Base-by-base conservation (phyloP, 1,140 invertebrate species). In the Druon quercuslanigerum region DNA sequence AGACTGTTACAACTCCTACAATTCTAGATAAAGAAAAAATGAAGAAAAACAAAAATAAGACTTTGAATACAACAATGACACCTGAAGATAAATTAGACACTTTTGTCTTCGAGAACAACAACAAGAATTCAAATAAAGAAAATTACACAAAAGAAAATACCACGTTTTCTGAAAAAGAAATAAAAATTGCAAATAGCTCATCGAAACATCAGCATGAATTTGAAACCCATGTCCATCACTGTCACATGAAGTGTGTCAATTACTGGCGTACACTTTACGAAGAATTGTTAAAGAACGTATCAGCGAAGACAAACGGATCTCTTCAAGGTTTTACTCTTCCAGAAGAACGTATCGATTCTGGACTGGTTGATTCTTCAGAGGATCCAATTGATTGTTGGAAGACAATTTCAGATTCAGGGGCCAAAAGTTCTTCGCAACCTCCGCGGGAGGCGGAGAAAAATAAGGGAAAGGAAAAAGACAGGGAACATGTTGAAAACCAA, bases 281-380 rank as follows among this genome's bases (percentile, higher is more conserved):
- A 17, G 33, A 79, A 11, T 78, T 82, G 51, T 60, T 51, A 13
- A 81, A 79, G 46, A 52, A 78, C 16, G 13, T 75, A 52, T 51
- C 11, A 20, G 73, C 11, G 50, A 50, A 40, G 60, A 12, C 11
- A 77, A 54, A 50, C 12, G 20, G n/a, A 46, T 40, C 60, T 66
- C 40, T 40, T 16, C 14, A 13, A 33, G 57, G 57, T 66, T 66
- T 66, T 33, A 20, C 57, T 3, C 71, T 16, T 66, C 72, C 51
- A 17, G 14, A 78, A 0, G 57, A 76, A 51, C 77, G 73, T 9
- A 72, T 85, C n/a, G 82, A 88, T 79, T 84, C 82, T 0, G 80
- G 74, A 57, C 72, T 85, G 1, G 25, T 80, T 13, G 82, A 80
- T 8, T 73, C 78, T 8, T 20, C 50, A 12, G 75, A 80, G 73